Percentiles rank a stretch among this genome's conserved stretches.
phyloP scores from a whole-genome alignment of 2,888 invertebrate species.

The Dexiosoma caninum region DNA sequence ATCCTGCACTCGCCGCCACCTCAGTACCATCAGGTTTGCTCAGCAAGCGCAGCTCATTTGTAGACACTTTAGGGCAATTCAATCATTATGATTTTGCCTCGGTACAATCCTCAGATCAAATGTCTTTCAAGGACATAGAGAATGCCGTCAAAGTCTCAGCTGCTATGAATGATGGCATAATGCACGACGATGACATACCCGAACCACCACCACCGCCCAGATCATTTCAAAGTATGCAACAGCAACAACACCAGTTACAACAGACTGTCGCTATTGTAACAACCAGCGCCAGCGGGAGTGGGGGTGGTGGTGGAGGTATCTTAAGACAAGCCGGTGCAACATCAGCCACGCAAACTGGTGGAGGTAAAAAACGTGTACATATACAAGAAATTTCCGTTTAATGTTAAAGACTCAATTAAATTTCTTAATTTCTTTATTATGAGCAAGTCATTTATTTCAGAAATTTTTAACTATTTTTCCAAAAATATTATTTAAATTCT shows the following conservation, averaged over 20 bases:
- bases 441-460: too few relatives aligned
- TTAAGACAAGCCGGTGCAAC: slow-evolving; percentile 80
- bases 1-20: slow-evolving; percentile 27
- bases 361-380: slow-evolving; percentile 89
- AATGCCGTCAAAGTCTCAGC: slow-evolving; percentile 70
- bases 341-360: slow-evolving; percentile 81
- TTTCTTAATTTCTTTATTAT: neutral
- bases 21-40: slow-evolving; percentile 62
- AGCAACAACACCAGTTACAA: slow-evolving; percentile 67
- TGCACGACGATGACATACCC: slow-evolving; percentile 79
- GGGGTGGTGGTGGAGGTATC: slow-evolving; percentile 78
- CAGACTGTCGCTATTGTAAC: slow-evolving; percentile 10
- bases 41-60: slow-evolving; percentile 71
- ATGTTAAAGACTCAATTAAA: slow-evolving; percentile 1
- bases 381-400: slow-evolving; percentile 95
- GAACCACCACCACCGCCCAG: slow-evolving; percentile 81
- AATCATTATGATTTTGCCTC: slow-evolving; percentile 71
- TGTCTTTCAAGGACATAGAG: slow-evolving; percentile 75
- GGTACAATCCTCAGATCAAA: slow-evolving; percentile 73
- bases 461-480: too few relatives aligned
- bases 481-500: too few relatives aligned
- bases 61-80: slow-evolving; percentile 61
- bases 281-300: slow-evolving; percentile 48
- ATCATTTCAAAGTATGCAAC: slow-evolving; percentile 75
- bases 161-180: slow-evolving; percentile 77